Evolutionary conservation across 2,888 invertebrate species (phyloP).

Genomic region (Drosophila anomelani): DNA sequence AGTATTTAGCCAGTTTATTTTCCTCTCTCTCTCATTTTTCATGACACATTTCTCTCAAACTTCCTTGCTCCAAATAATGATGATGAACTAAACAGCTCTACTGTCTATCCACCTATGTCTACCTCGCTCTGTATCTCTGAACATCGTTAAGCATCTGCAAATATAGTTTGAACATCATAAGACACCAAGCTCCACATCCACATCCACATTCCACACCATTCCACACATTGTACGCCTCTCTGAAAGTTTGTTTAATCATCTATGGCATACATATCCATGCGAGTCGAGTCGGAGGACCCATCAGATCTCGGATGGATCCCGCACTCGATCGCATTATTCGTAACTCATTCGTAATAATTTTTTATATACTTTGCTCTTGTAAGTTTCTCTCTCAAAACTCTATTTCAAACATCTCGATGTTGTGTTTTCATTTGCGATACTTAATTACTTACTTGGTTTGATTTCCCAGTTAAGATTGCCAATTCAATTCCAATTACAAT

Average conservation of each 20-base stretch:
- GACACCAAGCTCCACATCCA: slow-evolving; percentile 48
- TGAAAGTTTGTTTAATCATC: slow-evolving; percentile 43
- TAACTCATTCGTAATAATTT: slow-evolving; percentile 49
- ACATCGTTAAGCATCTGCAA: slow-evolving; percentile 51
- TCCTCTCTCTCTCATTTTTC: slow-evolving; percentile 48
- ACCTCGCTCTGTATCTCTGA: slow-evolving; percentile 44
- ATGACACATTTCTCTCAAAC: slow-evolving; percentile 44
- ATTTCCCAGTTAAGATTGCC: slow-evolving; percentile 51
- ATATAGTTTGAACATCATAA: slow-evolving; percentile 59
- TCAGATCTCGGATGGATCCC: neutral
- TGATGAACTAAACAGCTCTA: slow-evolving; percentile 31
- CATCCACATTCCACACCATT: slow-evolving; percentile 48
- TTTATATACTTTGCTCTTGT: slow-evolving; percentile 66
- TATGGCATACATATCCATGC: slow-evolving; percentile 30
- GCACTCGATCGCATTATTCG: slow-evolving; percentile 20
- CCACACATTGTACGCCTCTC: slow-evolving; percentile 66
- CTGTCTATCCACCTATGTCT: slow-evolving; percentile 34
- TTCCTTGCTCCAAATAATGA: slow-evolving; percentile 35
- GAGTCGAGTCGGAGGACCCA: slow-evolving; percentile 4
- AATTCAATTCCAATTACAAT: slow-evolving; percentile 47
- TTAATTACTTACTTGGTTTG: slow-evolving; percentile 43
- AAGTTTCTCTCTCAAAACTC: slow-evolving; percentile 71
- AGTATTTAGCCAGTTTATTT: slow-evolving; percentile 54
- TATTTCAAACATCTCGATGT: slow-evolving; percentile 82
- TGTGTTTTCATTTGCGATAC: slow-evolving; percentile 81